Conservation (phyloP, 2,113 vertebrate species). For the Xenopus borealis region DNA sequence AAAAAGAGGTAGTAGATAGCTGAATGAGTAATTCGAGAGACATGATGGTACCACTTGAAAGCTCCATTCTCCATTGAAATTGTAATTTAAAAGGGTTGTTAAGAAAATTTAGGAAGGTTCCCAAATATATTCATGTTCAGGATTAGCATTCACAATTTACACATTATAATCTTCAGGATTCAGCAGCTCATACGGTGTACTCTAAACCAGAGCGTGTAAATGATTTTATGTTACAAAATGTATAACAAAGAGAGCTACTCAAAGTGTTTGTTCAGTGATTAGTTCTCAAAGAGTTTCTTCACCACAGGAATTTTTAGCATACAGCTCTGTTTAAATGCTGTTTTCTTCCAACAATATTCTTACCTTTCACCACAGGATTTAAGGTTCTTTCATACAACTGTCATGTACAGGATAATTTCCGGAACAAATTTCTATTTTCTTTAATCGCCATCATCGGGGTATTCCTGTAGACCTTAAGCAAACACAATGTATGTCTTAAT, state of each 20-base stretch:
- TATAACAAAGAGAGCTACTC: conserved; percentile 30
- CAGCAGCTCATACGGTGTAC: background rate
- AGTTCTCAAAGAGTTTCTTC: conserved; percentile 20
- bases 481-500: too few species aligned
- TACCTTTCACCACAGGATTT: conserved; percentile 40
- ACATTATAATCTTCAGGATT: background rate
- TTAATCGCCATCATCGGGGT: conserved; percentile 1
- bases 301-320: conserved; percentile 39
- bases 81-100: too few species aligned
- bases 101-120: too few species aligned
- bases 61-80: too few species aligned
- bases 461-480: too few species aligned
- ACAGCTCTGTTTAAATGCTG: conserved; percentile 29
- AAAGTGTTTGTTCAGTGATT: conserved; percentile 39
- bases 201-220: conserved; percentile 32
- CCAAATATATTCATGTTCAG: too few species aligned
- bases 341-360: conserved; percentile 30
- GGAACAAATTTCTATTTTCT: conserved; percentile 25
- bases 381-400: conserved; percentile 32
- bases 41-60: too few species aligned
- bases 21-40: too few species aligned
- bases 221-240: conserved; percentile 31
- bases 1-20: too few species aligned
- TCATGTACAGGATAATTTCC: conserved; percentile 35
- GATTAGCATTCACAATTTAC: too few species aligned